Base-by-base conservation (phyloP, 1,140 invertebrate species). In the Papilio xuthus region DNA sequence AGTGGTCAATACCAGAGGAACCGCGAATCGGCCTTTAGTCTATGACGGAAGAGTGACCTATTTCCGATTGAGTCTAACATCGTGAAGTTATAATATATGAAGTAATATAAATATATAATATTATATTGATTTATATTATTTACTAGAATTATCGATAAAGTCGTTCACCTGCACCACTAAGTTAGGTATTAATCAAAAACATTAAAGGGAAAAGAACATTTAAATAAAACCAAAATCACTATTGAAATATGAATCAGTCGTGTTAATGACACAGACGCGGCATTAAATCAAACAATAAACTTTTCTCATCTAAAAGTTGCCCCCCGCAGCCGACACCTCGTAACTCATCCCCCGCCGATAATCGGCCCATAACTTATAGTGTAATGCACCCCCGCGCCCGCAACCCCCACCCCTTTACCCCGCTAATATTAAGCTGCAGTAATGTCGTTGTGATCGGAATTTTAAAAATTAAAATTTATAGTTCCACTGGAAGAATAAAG, bases 381-480 rank as follows among this genome's bases (percentile, higher is more conserved):
- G 79, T 80, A 85, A 47, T 73, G 71, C 71, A 73, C 71, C 70
- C n/a, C 60, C 47, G 47, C 47, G 15, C 60, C 50, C n/a, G 18
- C 8, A 20, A 53, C 50, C 1, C 32, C 0, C 18, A 20, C 50
- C 60, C 60, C 60, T 13, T 83, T 81, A 81, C 81, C 78, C 82
- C 81, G 79, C 84, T 85, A 87, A 88, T 85, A 89, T 86, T 83
- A 85, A 87, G 85, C 77, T 82, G 67, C 80, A 77, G 83, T 88
- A 88, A 87, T 85, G 82, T 83, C 63, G 85, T 23, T 23, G 80
- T 82, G 85, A 89, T 86, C 84, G 84, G 80, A 42, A 67, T 67
- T 85, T 85, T 87, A 85, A 85, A 87, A 89, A 89, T 88, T 85
- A 84, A 85, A 88, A 88, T 89, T 89, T 89, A 89, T 89, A 56